These are phyloP conservation scores for Diceros bicornis DNA, from an alignment of 2,797 vertebrate species.

Conservation along the genomic window DNA sequence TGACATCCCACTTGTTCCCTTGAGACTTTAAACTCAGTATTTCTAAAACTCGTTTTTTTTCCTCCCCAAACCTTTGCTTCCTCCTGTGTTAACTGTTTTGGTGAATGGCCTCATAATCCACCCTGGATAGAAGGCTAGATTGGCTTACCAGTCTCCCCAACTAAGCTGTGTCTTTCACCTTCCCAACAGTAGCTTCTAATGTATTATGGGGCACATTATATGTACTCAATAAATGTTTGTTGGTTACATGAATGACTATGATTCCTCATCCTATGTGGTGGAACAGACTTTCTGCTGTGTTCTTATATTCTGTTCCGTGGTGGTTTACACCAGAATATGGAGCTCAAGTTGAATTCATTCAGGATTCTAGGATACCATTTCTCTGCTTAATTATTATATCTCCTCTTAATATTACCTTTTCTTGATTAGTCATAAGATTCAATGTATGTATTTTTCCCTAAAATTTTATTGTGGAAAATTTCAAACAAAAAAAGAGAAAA, in stretches of 20 bases:
- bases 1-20: neutral
- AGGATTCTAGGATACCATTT: neutral
- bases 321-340: slow-evolving; percentile 5
- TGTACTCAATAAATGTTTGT: neutral
- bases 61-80: neutral
- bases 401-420: slow-evolving; percentile 16
- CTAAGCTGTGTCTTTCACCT: neutral
- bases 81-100: neutral
- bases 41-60: slow-evolving; percentile 57
- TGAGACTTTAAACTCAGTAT: slow-evolving; percentile 16
- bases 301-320: neutral
- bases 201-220: neutral
- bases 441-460: slow-evolving; percentile 27
- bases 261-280: neutral
- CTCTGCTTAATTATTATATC: slow-evolving; percentile 3
- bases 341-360: slow-evolving; percentile 41
- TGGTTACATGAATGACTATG: neutral
- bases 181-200: neutral
- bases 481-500: slow-evolving; percentile 28
- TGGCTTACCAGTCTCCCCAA: neutral
- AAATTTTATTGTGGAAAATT: neutral
- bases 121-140: neutral
- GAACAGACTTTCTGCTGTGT: slow-evolving; percentile 1
- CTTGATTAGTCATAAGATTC: neutral
- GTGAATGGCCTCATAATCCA: neutral